Conservation (phyloP, 2,888 invertebrate species). For the Empis stercorea region DNA sequence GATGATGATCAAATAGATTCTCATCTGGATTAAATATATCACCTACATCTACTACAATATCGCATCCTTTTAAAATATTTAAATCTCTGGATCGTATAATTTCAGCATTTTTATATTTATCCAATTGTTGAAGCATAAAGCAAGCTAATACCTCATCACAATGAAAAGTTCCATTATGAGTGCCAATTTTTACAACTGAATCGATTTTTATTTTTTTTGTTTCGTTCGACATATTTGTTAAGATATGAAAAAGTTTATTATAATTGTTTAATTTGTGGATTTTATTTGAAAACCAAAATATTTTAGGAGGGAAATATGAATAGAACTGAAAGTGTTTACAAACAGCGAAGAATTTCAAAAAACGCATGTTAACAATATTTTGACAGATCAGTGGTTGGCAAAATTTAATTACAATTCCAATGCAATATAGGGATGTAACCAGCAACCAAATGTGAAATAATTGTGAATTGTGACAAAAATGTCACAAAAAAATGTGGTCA, state of each 20-base stretch:
- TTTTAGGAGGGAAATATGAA: not conserved
- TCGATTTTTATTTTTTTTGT: constrained; percentile 11
- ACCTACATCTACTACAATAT: constrained; percentile 93
- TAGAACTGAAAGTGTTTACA: too few species aligned
- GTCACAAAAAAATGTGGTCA: too few species aligned
- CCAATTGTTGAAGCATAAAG: constrained; percentile 71
- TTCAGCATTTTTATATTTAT: constrained; percentile 64
- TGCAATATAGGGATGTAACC: too few species aligned
- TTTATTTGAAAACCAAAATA: not conserved
- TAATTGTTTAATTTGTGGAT: too few species aligned
- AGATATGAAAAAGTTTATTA: too few species aligned
- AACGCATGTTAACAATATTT: too few species aligned
- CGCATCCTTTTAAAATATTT: constrained; percentile 60
- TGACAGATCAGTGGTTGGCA: too few species aligned
- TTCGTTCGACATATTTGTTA: not conserved
- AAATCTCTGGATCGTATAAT: constrained; percentile 57
- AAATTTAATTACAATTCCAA: too few species aligned
- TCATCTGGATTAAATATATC: constrained; percentile 63
- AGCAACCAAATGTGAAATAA: too few species aligned
- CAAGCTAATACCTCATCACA: constrained; percentile 37
- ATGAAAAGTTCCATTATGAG: constrained; percentile 30
- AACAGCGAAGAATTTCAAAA: too few species aligned
- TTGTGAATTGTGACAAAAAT: too few species aligned
- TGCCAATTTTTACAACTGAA: constrained; percentile 22
- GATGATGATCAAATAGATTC: constrained; percentile 89